phyloP scores from a whole-genome alignment of 2,888 invertebrate species.

The Chalcosyrphus nemorum region DNA sequence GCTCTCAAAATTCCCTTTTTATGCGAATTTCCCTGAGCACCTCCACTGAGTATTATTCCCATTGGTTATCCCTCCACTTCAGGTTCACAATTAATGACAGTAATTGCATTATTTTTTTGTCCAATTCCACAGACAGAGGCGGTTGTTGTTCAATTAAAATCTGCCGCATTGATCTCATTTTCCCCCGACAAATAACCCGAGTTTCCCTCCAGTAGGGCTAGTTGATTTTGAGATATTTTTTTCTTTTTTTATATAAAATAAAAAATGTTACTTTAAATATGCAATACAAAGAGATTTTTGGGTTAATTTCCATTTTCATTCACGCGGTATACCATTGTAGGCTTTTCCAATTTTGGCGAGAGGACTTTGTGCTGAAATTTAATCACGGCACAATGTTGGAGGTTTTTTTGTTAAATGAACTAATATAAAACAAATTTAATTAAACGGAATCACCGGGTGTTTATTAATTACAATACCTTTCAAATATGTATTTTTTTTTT shows the following conservation, averaged over 20 bases:
- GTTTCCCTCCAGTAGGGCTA: not conserved
- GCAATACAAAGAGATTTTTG: not conserved
- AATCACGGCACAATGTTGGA: constrained; percentile 20
- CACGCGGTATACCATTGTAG: not conserved
- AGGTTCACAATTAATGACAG: not conserved
- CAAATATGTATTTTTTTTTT: not conserved
- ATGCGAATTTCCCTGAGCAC: too few relatives aligned
- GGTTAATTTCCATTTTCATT: constrained; percentile 16
- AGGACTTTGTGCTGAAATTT: not conserved
- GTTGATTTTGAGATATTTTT: not conserved
- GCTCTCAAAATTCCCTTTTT: too few relatives aligned
- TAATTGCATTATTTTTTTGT: not conserved
- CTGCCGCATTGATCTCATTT: not conserved
- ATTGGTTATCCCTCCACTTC: not conserved
- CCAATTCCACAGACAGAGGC: not conserved
- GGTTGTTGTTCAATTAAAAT: not conserved
- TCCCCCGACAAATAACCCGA: not conserved
- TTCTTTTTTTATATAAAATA: too few relatives aligned
- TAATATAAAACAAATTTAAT: constrained; percentile 29
- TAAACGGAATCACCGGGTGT: constrained; percentile 13
- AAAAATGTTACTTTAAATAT: not conserved
- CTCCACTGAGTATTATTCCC: not conserved
- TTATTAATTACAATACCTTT: constrained; percentile 34
- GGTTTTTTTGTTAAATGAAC: not conserved
- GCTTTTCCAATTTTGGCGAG: not conserved